These are phyloP conservation scores for Synanceia verrucosa DNA, from an alignment of 2,797 vertebrate genomes.

Conservation along the genomic window DNA sequence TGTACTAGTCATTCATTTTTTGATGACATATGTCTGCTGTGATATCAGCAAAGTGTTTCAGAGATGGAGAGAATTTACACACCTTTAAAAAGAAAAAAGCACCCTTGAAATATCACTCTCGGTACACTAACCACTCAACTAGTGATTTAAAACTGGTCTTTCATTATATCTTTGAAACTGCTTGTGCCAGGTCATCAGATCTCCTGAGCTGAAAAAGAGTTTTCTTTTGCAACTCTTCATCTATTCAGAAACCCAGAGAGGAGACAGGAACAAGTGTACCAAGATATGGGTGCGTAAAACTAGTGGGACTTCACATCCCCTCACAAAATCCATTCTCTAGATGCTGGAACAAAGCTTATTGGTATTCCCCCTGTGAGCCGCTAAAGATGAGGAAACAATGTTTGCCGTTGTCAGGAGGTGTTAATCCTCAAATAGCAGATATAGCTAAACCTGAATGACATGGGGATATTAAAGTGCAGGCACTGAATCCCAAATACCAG, in stretches of 20 bases:
- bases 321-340: conserved; percentile 20
- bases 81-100: background rate
- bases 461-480: conserved; percentile 55
- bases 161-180: background rate
- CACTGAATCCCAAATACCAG: conserved; percentile 57
- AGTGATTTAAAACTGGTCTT: conserved; percentile 1
- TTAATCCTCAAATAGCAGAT: conserved; percentile 72
- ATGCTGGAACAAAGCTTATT: conserved; percentile 45
- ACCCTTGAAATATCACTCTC: conserved; percentile 32
- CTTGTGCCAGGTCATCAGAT: background rate
- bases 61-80: background rate
- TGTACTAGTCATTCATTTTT: background rate
- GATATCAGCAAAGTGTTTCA: background rate
- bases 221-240: background rate
- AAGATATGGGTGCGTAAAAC: conserved; percentile 2
- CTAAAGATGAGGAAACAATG: conserved; percentile 69
- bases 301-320: conserved; percentile 10
- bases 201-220: background rate
- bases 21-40: background rate
- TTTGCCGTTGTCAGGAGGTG: conserved; percentile 69
- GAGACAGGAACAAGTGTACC: conserved; percentile 14
- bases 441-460: conserved; percentile 68
- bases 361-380: conserved; percentile 52
- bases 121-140: conserved; percentile 6
- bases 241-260: conserved; percentile 6